phyloP scores from a whole-genome alignment of 2,888 invertebrate species.

The Salticus scenicus region DNA sequence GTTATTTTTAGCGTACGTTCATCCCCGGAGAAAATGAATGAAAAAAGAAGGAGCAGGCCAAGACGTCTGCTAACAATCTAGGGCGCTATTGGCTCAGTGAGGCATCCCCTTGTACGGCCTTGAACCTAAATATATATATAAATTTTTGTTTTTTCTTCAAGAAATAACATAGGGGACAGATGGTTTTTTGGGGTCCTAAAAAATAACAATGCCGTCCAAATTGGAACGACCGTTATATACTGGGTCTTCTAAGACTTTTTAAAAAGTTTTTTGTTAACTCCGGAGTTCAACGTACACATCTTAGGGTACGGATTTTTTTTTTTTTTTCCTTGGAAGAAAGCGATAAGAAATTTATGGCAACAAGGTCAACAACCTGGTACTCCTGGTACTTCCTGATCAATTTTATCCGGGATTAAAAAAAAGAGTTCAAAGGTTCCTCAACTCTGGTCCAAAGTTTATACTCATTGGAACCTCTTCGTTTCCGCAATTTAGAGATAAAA shows the following conservation, averaged over 20 bases:
- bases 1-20: slow-evolving; percentile 63
- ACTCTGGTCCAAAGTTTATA: no score
- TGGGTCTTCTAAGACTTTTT: slow-evolving; percentile 13
- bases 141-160: slow-evolving; percentile 40
- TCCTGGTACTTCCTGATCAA: slow-evolving; percentile 41
- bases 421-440: no score
- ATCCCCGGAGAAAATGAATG: slow-evolving; percentile 53
- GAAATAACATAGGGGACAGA: slow-evolving; percentile 50
- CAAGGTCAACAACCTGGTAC: slow-evolving; percentile 33
- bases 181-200: slow-evolving; percentile 54
- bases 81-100: slow-evolving; percentile 41
- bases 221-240: slow-evolving; percentile 56
- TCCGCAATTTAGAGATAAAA: no score
- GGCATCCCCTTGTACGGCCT: slow-evolving; percentile 55
- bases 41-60: slow-evolving; percentile 27
- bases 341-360: not conserved
- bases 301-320: not conserved
- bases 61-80: slow-evolving; percentile 41
- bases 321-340: slow-evolving; percentile 28
- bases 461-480: no score
- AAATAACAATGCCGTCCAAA: slow-evolving; percentile 49
- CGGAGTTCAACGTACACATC: not conserved
- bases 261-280: slow-evolving; percentile 26
- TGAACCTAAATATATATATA: slow-evolving; percentile 33
- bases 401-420: not conserved